Conservation (phyloP, 2,113 vertebrate species). For the Brevimyrus niger region DNA sequence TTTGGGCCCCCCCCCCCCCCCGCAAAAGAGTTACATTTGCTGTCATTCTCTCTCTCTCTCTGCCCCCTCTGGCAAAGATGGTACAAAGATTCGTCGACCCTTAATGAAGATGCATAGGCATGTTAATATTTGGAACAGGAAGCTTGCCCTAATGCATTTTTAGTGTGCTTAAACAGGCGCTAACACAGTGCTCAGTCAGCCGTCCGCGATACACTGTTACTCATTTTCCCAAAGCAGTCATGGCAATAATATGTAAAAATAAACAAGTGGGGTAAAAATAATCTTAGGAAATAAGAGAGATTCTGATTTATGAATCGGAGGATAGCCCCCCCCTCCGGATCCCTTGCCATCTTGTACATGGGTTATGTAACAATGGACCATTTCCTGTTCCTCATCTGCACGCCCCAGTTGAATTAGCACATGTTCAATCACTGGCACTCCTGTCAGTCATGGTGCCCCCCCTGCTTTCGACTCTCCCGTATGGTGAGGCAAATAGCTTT, state of each 20-base stretch:
- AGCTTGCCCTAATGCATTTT: slow-evolving; percentile 17
- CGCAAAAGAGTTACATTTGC: not conserved
- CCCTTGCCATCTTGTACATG: slow-evolving; percentile 34
- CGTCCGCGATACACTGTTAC: slow-evolving; percentile 3
- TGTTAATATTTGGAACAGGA: slow-evolving; percentile 25
- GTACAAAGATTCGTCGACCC: slow-evolving; percentile 18
- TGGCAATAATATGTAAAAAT: slow-evolving; percentile 18
- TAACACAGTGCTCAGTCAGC: slow-evolving; percentile 16
- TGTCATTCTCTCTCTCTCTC: not conserved
- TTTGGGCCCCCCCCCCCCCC: not conserved
- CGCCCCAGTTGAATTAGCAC: not conserved
- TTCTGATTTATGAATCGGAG: slow-evolving; percentile 24
- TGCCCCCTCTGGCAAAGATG: not conserved
- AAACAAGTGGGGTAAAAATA: not conserved
- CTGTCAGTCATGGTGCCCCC: not conserved
- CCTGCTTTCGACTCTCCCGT: not conserved
- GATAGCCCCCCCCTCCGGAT: slow-evolving; percentile 22
- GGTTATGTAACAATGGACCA: slow-evolving; percentile 36
- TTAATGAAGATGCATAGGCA: slow-evolving; percentile 33
- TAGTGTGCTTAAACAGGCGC: slow-evolving; percentile 23
- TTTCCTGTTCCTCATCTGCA: slow-evolving; percentile 22
- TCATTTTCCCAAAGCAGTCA: slow-evolving; percentile 12
- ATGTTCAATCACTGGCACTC: not conserved
- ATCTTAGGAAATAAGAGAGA: not conserved
- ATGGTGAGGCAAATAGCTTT: not conserved